These are phyloP conservation scores for Rhabdomys dilectus DNA, from an alignment of 2,113 vertebrate species.

Conservation along the genomic window DNA sequence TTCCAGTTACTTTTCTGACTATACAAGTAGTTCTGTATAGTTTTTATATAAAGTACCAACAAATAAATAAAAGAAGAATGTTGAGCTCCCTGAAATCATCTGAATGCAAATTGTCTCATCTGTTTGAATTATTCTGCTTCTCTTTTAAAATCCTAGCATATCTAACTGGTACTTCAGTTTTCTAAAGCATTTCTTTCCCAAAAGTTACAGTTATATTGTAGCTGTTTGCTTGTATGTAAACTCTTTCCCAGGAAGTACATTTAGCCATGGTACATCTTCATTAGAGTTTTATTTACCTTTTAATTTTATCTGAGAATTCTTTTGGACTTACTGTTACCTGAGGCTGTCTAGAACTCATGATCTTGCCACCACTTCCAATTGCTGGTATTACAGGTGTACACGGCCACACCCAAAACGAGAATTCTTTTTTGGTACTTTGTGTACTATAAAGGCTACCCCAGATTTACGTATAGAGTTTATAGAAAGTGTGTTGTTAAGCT, in stretches of 20 bases:
- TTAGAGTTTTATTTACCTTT: constrained; percentile 45
- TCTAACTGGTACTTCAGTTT: constrained; percentile 25
- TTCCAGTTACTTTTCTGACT: constrained; percentile 23
- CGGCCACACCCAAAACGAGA: background rate
- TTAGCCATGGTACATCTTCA: constrained; percentile 26
- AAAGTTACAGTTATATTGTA: background rate
- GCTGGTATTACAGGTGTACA: background rate
- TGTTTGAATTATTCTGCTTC: constrained; percentile 23
- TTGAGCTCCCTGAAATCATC: constrained; percentile 9
- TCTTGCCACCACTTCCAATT: background rate
- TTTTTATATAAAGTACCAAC: constrained; percentile 14
- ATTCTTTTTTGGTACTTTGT: constrained; percentile 61
- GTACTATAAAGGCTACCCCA: constrained; percentile 37
- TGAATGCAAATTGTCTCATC: background rate
- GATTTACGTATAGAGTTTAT: constrained; percentile 1
- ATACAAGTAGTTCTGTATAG: background rate
- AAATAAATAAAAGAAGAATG: constrained; percentile 14
- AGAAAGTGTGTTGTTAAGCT: background rate
- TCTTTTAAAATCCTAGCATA: background rate
- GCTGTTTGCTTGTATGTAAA: constrained; percentile 26
- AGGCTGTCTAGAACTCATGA: background rate
- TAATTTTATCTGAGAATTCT: constrained; percentile 6
- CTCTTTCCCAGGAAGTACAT: background rate
- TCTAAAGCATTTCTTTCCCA: constrained; percentile 41
- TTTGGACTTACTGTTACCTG: background rate